Percentiles rank a stretch among this genome's conserved stretches.
Evolutionary conservation across 2,888 invertebrate species (phyloP).

Genomic region (Scrobipalpa costella): DNA sequence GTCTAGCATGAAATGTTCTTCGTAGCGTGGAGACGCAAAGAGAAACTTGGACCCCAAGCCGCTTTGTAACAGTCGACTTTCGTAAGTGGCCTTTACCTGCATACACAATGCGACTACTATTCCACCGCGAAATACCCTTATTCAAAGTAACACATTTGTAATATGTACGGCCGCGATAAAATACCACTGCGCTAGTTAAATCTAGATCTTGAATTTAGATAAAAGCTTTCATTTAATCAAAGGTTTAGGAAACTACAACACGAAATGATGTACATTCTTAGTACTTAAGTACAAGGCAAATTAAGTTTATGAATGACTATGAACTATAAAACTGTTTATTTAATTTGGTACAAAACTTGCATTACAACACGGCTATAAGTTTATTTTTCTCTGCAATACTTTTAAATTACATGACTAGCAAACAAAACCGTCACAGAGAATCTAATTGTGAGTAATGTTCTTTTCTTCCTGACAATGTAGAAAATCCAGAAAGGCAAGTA

Average conservation of each 20-base stretch:
- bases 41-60: conserved; percentile 53
- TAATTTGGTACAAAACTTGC: neutral
- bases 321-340: neutral
- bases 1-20: conserved; percentile 52
- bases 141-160: conserved; percentile 18
- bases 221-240: conserved; percentile 1
- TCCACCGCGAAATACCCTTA: conserved; percentile 15
- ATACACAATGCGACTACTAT: conserved; percentile 32
- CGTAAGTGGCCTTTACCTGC: conserved; percentile 49
- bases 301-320: conserved; percentile 1
- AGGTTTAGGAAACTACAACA: neutral
- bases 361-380: neutral
- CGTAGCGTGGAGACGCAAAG: conserved; percentile 45
- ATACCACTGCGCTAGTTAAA: neutral
- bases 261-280: neutral
- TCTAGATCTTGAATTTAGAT: conserved; percentile 2
- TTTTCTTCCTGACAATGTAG: conserved; percentile 11
- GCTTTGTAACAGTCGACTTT: conserved; percentile 53
- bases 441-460: conserved; percentile 23
- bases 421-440: conserved; percentile 11
- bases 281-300: neutral
- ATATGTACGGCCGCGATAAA: neutral
- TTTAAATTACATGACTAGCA: conserved; percentile 22
- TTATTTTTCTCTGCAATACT: conserved; percentile 14
- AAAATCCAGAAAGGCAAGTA: conserved; percentile 18